Base-by-base conservation (phyloP, 2,113 vertebrate species). In the Sinocyclocheilus rhinocerous region DNA sequence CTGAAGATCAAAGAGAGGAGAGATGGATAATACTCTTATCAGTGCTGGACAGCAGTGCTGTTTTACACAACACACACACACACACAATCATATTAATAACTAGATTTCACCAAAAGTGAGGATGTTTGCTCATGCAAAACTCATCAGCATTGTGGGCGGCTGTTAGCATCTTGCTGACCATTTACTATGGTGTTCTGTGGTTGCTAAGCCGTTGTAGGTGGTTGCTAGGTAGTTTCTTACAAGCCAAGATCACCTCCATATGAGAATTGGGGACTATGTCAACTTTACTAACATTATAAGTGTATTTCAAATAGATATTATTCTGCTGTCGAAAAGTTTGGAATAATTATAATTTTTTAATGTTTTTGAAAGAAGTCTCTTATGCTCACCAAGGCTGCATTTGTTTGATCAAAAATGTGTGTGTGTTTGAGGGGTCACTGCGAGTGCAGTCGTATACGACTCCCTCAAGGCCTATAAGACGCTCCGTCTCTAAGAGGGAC, bases 11-110 rank as follows among this genome's bases (percentile, higher is more conserved):
- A 86, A 86, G 55, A 76, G 73, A 76, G 13, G 85, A 77, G 75
- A 80, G n/a, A n/a, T 75, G 13, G 87, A 83, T 90, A 92, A 94
- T 92, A 93, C 93, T 90, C 91, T 95, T 94, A 94, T 95, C 93
- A 63, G 84, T 92, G 91, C 77, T 89, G 65, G 91, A 92, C 93
- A 94, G 94, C 75, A 93, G 93, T 90, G 67, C 76, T 42, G 90
- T 8, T 16, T 85, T 39, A 39, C 33, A 76, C 90, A 93, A 84
- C 22, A 61, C 52, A 75, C 67, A 15, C 29, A 33, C 36, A 36
- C 36, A 36, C 36, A 36, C 36, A 36, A 18, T 36, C n/a, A 57
- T 26, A 8, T 9, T 18, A 72, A 33, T 15, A 39, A 75, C 15
- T 15, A 33, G 13, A 39, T 36, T 50, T 48, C 1, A 69, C 20